These are phyloP conservation scores for Sardinella longiceps DNA, from an alignment of 2,797 vertebrate species.

Conservation along the genomic window DNA sequence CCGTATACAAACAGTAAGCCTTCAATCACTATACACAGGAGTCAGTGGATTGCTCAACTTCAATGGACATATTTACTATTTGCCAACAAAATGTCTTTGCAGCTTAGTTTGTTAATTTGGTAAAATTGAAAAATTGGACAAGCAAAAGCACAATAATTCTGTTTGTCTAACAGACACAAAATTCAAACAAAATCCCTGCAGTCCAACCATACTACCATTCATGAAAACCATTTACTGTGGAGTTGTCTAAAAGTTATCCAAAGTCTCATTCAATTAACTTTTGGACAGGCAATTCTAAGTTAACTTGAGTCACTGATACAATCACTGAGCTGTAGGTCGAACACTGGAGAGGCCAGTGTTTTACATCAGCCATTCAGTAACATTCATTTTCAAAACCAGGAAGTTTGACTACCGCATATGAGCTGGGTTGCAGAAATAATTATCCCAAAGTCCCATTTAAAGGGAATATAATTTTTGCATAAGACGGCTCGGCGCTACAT, in stretches of 20 bases:
- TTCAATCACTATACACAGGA: neutral
- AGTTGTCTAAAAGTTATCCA: neutral
- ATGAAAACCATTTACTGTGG: neutral
- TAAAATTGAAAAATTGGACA: neutral
- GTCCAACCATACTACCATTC: neutral
- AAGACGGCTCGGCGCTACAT: too few relatives aligned
- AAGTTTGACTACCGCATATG: too few relatives aligned
- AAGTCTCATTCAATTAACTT: neutral
- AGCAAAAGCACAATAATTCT: neutral
- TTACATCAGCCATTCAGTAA: too few relatives aligned
- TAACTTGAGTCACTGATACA: too few relatives aligned
- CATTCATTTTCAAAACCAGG: too few relatives aligned
- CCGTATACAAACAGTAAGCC: neutral
- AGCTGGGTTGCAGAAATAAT: too few relatives aligned
- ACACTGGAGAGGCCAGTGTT: too few relatives aligned
- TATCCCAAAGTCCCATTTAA: too few relatives aligned
- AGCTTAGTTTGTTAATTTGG: neutral
- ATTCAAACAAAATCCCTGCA: neutral
- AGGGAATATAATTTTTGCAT: too few relatives aligned
- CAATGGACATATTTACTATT: neutral
- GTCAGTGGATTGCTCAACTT: neutral
- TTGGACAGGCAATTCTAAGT: neutral
- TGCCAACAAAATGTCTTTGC: neutral
- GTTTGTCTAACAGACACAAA: neutral
- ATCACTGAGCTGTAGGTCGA: too few relatives aligned